Evolutionary conservation across 2,113 vertebrate species (phyloP).

Genomic region (Tychaedon coryphoeus): DNA sequence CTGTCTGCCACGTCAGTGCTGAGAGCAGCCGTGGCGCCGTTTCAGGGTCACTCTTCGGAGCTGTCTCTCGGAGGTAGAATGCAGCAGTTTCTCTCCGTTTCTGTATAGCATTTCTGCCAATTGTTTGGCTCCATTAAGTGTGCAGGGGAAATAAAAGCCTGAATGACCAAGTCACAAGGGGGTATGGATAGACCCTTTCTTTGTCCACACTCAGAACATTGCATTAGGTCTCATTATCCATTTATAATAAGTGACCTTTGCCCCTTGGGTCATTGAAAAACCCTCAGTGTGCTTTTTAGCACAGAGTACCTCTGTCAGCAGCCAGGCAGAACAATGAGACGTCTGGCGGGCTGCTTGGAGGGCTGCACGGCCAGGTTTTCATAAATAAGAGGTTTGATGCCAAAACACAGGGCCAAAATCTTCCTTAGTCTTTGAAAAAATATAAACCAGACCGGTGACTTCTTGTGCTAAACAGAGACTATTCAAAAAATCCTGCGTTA

Average conservation of each 20-base stretch:
- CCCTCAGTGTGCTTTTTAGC: conserved; percentile 78
- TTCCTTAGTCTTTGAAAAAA: conserved; percentile 9
- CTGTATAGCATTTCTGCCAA: conserved; percentile 84
- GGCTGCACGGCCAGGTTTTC: conserved; percentile 55
- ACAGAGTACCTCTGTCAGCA: conserved; percentile 79
- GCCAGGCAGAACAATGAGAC: conserved; percentile 70
- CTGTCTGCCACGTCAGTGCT: conserved; percentile 70
- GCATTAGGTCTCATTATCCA: conserved; percentile 88
- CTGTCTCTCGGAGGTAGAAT: conserved; percentile 77
- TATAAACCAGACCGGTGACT: not conserved
- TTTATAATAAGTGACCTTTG: conserved; percentile 86
- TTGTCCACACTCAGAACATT: conserved; percentile 79
- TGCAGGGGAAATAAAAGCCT: conserved; percentile 81
- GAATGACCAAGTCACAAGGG: conserved; percentile 83
- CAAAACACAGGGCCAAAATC: conserved; percentile 36
- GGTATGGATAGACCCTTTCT: conserved; percentile 79
- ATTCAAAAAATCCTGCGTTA: not conserved
- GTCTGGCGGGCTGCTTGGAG: conserved; percentile 63
- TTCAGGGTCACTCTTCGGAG: conserved; percentile 76
- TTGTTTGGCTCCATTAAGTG: conserved; percentile 87
- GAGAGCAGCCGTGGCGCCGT: conserved; percentile 76
- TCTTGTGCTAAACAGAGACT: not conserved
- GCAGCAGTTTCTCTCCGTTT: conserved; percentile 74
- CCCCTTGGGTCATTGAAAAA: conserved; percentile 78
- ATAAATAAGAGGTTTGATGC: conserved; percentile 49